Percentiles rank a stretch among this genome's conserved stretches.
phyloP scores from a whole-genome alignment of 2,888 invertebrate species.

The Ischnus inquisitorius region DNA sequence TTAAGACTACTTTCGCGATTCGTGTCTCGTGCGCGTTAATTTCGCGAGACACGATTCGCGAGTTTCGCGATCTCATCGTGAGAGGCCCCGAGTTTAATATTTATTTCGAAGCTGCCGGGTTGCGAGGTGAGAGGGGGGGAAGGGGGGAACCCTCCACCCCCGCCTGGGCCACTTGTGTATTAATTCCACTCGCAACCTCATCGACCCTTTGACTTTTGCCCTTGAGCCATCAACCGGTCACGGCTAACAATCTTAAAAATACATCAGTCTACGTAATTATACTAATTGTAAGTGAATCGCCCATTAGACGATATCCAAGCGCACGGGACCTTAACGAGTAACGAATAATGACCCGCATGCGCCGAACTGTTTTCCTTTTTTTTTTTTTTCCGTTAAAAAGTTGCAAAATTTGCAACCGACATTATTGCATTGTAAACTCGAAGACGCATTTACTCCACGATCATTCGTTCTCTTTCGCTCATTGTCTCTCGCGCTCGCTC shows the following conservation, averaged over 20 bases:
- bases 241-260: conserved; percentile 82
- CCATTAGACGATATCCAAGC: conserved; percentile 48
- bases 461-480: conserved; percentile 16
- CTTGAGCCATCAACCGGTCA: conserved; percentile 65
- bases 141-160: neutral
- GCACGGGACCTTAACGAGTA: conserved; percentile 47
- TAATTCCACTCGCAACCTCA: conserved; percentile 8
- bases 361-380: conserved; percentile 26
- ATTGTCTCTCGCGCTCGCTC: neutral
- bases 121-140: neutral
- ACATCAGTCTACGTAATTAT: conserved; percentile 85
- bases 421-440: conserved; percentile 38
- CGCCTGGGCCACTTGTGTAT: neutral
- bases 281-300: conserved; percentile 74
- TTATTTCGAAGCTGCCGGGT: neutral
- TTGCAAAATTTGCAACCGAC: conserved; percentile 18
- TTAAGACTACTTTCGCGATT: conserved; percentile 81
- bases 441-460: conserved; percentile 32
- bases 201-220: conserved; percentile 34
- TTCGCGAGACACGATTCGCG: conserved; percentile 42
- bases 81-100: neutral
- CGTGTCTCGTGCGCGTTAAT: conserved; percentile 67
- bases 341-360: conserved; percentile 40
- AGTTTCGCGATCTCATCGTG: conserved; percentile 45
- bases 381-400: conserved; percentile 29